Evolutionary conservation across 2,113 vertebrate species (phyloP).

Genomic region (Sardina pilchardus): DNA sequence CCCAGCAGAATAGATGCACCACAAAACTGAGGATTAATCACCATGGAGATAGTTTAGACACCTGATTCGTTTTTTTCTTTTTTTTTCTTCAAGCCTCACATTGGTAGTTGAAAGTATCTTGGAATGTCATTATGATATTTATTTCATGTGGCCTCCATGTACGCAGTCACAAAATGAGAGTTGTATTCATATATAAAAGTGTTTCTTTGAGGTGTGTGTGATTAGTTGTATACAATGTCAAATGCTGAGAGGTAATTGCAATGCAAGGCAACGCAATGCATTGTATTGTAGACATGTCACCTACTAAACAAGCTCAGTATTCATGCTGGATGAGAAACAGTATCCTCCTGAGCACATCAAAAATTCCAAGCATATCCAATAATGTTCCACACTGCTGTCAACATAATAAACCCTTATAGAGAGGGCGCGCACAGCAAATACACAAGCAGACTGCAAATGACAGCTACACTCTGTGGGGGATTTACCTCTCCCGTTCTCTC

Average conservation of each 20-base stretch:
- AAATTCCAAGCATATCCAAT: constrained; percentile 11
- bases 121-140: neutral
- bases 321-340: neutral
- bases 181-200: neutral
- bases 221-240: neutral
- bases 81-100: neutral
- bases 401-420: constrained; percentile 9
- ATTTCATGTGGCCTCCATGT: neutral
- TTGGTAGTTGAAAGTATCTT: neutral
- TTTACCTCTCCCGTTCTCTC: neutral
- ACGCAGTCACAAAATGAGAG: neutral
- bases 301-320: neutral
- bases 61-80: neutral
- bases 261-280: neutral
- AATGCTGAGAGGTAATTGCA: neutral
- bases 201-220: neutral
- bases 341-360: neutral
- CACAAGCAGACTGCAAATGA: constrained; percentile 16
- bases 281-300: neutral
- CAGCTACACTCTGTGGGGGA: neutral
- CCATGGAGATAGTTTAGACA: constrained; percentile 1
- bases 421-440: neutral
- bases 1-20: neutral
- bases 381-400: neutral
- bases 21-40: neutral